Conservation (phyloP, 2,113 vertebrate genomes). For the Canis aureus region DNA sequence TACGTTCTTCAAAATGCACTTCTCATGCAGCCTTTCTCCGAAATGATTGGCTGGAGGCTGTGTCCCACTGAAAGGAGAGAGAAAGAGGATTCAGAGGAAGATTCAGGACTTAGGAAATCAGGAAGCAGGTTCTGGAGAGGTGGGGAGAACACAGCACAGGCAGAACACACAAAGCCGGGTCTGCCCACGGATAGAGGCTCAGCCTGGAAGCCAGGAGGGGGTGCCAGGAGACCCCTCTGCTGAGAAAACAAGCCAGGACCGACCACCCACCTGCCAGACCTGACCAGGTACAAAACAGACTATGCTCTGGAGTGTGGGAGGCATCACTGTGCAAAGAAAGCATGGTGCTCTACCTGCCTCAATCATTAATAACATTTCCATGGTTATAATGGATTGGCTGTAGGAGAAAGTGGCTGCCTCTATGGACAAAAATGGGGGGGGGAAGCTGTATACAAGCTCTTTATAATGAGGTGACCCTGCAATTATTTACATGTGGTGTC, state of each 20-base stretch:
- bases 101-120: not conserved
- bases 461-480: not conserved
- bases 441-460: not conserved
- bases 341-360: not conserved
- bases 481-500: not conserved
- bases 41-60: not conserved
- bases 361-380: too few species aligned
- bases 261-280: not conserved
- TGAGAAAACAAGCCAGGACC: not conserved
- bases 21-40: not conserved
- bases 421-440: not conserved
- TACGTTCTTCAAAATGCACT: not conserved
- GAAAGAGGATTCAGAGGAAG: not conserved
- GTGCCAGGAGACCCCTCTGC: fast-evolving
- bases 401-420: not conserved
- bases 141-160: fast-evolving
- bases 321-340: not conserved
- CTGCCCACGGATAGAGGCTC: fast-evolving
- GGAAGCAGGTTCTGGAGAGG: not conserved
- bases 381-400: not conserved
- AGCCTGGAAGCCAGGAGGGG: fast-evolving
- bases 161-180: fast-evolving
- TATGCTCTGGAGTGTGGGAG: not conserved
- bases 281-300: not conserved
- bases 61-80: not conserved